A percentile compares a stretch with the other conserved stretches of the same genome.
phyloP scores from a whole-genome alignment of 2,113 vertebrate genomes.

The Rostratula benghalensis region DNA sequence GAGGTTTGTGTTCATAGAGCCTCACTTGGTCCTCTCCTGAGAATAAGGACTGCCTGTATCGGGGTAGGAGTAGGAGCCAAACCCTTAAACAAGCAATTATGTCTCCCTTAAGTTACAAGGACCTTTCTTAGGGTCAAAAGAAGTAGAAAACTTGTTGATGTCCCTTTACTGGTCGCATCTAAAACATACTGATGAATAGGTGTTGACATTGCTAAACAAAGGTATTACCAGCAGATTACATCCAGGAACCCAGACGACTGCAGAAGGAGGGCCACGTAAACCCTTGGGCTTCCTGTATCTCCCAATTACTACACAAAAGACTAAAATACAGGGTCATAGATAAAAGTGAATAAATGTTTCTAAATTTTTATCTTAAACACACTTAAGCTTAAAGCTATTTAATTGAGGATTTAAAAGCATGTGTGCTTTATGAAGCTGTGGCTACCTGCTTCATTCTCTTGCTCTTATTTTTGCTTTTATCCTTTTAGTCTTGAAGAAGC shows the following conservation, averaged over 20 bases:
- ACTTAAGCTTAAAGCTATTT: constrained; percentile 82
- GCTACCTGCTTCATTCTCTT: constrained; percentile 84
- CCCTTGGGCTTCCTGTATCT: constrained; percentile 71
- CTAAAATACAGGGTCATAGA: constrained; percentile 77
- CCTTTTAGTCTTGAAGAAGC: constrained; percentile 96
- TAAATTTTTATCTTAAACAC: constrained; percentile 84
- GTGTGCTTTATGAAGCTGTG: constrained; percentile 72
- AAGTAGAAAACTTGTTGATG: not conserved
- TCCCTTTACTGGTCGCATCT: constrained; percentile 2
- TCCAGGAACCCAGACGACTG: constrained; percentile 62
- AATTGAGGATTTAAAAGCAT: constrained; percentile 79
- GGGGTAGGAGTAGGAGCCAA: not conserved
- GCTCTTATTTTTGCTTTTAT: constrained; percentile 94
- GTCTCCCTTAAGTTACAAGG: not conserved
- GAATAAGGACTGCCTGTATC: not conserved
- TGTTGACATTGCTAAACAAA: constrained; percentile 83
- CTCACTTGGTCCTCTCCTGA: not conserved
- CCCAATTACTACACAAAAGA: constrained; percentile 85
- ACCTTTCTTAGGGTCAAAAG: not conserved
- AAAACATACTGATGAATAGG: constrained; percentile 66
- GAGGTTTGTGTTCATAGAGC: not conserved
- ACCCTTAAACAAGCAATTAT: not conserved
- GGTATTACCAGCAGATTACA: constrained; percentile 83
- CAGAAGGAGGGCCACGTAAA: constrained; percentile 71
- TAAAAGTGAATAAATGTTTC: constrained; percentile 90